Base-by-base conservation (phyloP, 2,797 vertebrate genomes). In the Myotis pilosus region DNA sequence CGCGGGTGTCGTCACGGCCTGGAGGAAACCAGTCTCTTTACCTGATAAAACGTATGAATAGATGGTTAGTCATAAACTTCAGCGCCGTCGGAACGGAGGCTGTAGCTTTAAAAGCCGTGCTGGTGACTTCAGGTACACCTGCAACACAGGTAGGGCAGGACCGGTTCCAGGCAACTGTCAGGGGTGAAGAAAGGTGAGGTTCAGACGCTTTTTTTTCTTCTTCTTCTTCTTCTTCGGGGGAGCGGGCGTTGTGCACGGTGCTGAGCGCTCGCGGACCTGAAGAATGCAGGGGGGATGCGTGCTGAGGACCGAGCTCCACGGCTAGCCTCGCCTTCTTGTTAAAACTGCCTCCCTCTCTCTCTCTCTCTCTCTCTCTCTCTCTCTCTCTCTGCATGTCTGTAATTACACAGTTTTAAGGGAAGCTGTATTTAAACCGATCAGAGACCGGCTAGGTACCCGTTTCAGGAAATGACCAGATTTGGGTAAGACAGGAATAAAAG, bases 131-230 rank as follows among this genome's bases (percentile, higher is more conserved):
- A 96, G 96, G 93, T 89, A 96, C 98, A 98, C 99, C 98, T 98
- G 99, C 98, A 89, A 97, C 98, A 98, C 99, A 99, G 99, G 99
- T 99, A 99, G 98, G 99, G 98, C 99, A 98, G 98, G 99, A 99
- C 99, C 98, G 98, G 99, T 98, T 98, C 99, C 95, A 97, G 98
- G 99, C 98, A 98, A 99, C 98, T 98, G 98, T 98, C 98, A 98
- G 98, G 98, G 98, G 98, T 97, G 98, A 98, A 98, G 98, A 97
- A 97, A 98, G 98, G 98, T 98, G 98, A 98, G 98, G 98, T 98
- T 98, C 98, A 98, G 98, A 92, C 95, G 96, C 93, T 25, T 69
- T 78, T 85, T 92, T 51, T 13, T 44, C 8, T 9, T 44, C n/a
- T 44, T 44, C 44, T 44, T 44, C 44, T 33, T 30, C 81, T 72